Percentiles rank a stretch among this genome's conserved stretches.
Conservation (phyloP, 2,113 vertebrate species). For the Ancistrus triradiatus region DNA sequence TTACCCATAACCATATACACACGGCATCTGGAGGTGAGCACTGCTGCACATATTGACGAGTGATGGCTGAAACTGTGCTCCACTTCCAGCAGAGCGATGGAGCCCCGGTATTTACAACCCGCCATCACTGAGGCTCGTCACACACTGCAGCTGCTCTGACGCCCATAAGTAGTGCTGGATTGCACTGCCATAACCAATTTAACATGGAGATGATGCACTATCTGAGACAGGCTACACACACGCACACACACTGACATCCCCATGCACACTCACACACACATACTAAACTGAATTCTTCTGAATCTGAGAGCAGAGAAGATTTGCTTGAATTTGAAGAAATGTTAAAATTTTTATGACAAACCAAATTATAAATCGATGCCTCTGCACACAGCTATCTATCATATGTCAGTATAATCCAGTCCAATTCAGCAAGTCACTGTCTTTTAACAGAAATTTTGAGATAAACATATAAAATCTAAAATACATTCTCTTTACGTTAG, state of each 20-base stretch:
- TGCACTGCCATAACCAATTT: constrained; percentile 48
- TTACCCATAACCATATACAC: neutral
- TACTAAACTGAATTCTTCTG: neutral
- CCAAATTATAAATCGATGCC: neutral
- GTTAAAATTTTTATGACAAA: neutral
- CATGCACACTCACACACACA: constrained; percentile 22
- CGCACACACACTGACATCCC: constrained; percentile 11
- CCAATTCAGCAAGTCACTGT: too few species aligned
- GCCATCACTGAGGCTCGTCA: constrained; percentile 37
- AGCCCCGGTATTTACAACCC: constrained; percentile 42
- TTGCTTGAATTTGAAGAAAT: constrained; percentile 6
- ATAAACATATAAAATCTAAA: too few species aligned
- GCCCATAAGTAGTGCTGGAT: constrained; percentile 39
- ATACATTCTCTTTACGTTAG: too few species aligned
- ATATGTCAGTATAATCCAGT: too few species aligned
- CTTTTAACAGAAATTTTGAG: too few species aligned
- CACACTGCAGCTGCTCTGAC: constrained; percentile 34
- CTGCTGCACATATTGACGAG: constrained; percentile 31
- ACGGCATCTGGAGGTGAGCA: constrained; percentile 2
- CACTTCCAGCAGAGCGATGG: constrained; percentile 41
- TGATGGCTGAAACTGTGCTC: constrained; percentile 31
- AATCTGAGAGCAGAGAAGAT: too few species aligned
- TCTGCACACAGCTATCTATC: neutral
- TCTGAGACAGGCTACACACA: constrained; percentile 22
- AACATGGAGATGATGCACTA: constrained; percentile 40